Evolutionary conservation across 1,140 invertebrate species (phyloP).

Genomic region (Liolophura sinensis): DNA sequence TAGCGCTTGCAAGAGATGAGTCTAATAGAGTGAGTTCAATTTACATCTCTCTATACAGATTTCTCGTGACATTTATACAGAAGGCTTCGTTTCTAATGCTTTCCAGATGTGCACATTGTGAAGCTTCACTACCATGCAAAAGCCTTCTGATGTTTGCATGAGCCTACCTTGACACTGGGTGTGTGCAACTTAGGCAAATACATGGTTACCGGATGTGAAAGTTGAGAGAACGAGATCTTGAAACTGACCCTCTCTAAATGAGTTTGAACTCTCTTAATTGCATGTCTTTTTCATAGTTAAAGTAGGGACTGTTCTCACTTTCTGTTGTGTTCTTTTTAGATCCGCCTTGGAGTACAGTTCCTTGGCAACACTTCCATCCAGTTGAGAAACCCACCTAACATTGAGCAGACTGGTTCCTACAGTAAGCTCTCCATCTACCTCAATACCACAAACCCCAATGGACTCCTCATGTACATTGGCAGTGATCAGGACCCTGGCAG

Average conservation of each 20-base stretch:
- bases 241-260: no score
- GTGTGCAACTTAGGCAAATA: no score
- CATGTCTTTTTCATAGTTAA: no score
- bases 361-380: constrained; percentile 80
- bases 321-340: constrained; percentile 42
- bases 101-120: no score
- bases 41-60: not conserved
- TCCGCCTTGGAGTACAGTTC: constrained; percentile 83
- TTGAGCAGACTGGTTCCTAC: constrained; percentile 81
- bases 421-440: constrained; percentile 84
- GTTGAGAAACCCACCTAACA: constrained; percentile 79
- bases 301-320: no score
- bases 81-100: not conserved
- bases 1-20: constrained; percentile 77
- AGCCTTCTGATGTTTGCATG: no score
- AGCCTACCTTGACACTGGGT: no score
- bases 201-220: no score
- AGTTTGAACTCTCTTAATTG: no score
- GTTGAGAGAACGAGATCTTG: no score
- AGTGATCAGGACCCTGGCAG: constrained; percentile 21
- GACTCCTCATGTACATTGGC: constrained; percentile 86
- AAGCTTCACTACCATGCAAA: no score
- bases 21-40: constrained; percentile 65
- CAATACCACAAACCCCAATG: constrained; percentile 76
- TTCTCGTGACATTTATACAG: not conserved